Base-by-base conservation (phyloP, 2,888 invertebrate species). In the Cheilosia grossa region DNA sequence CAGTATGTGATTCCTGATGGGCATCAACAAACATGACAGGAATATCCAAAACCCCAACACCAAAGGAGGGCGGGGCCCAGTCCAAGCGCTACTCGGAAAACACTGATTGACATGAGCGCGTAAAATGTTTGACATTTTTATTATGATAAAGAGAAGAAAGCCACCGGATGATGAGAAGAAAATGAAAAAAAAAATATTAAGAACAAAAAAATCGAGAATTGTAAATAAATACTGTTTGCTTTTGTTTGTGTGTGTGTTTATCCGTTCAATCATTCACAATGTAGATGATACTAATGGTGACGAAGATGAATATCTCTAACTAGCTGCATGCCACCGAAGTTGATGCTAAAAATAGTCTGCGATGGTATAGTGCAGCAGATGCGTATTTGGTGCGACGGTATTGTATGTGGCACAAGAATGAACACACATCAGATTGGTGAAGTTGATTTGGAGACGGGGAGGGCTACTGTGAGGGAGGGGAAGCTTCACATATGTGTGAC, bases 51-150 rank as follows among this genome's bases (percentile, higher is more conserved):
- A 78, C 73, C 73, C 74, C 78, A 78, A 67, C 42, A 77, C 58
- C 51, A 72, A 47, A 17, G 24, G 27, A 27, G 13, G n/a, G 27
- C n/a, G 17, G 19, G 17, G 27, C 13, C 21, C 30, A 37, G 24
- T 24, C 37, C 63, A 56, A 21, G 40, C 44, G 33, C 40, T 33
- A 24, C 56, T 30, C 10, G 40, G 42, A 56, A 61, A 53, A 21
- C 30, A 49, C 75, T 81, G 85, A 85, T 85, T 85, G 85, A 85
- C 80, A 72, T 63, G 72, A 67, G 42, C 75, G 63, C 67, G 51
- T 75, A 77, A 72, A 72, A 85, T 85, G 75, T 85, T 80, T 85
- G 81, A 85, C 85, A 61, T 77, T 85, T 80, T 85, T 85, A 85
- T 85, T 85, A 80, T 80, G 80, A 75, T 75, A 74, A 78, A 74